These are phyloP conservation scores for Phragmatobia fuliginosa DNA, from an alignment of 2,888 invertebrate species.

Conservation along the genomic window DNA sequence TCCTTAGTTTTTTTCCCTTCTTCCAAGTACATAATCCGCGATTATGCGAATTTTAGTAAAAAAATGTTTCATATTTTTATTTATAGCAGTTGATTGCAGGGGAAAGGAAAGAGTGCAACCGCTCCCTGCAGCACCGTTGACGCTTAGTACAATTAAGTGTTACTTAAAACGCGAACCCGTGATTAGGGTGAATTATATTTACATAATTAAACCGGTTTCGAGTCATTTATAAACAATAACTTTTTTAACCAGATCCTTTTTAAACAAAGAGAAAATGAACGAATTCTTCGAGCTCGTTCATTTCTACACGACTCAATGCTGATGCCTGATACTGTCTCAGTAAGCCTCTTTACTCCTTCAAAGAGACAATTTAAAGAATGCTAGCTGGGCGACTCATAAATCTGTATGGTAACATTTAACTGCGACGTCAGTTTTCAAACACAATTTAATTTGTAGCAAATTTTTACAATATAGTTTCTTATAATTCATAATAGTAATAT, in stretches of 20 bases:
- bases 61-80: conserved; percentile 17
- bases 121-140: conserved; percentile 12
- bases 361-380: too few relatives aligned
- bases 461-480: too few relatives aligned
- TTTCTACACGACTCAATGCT: too few relatives aligned
- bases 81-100: conserved; percentile 40
- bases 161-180: conserved; percentile 35
- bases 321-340: too few relatives aligned
- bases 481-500: too few relatives aligned
- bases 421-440: too few relatives aligned
- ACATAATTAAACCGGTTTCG: background rate
- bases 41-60: background rate
- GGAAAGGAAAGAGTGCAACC: conserved; percentile 29
- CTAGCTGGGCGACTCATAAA: too few relatives aligned
- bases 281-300: too few relatives aligned
- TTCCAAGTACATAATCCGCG: background rate
- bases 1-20: background rate
- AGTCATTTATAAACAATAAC: background rate
- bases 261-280: background rate
- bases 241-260: background rate
- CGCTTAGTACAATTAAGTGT: conserved; percentile 18
- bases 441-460: too few relatives aligned
- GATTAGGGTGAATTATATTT: background rate
- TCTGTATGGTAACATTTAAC: too few relatives aligned
- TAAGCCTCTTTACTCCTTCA: background rate